These are phyloP conservation scores for Ruditapes philippinarum DNA, from an alignment of 1,140 invertebrate species.

Conservation along the genomic window DNA sequence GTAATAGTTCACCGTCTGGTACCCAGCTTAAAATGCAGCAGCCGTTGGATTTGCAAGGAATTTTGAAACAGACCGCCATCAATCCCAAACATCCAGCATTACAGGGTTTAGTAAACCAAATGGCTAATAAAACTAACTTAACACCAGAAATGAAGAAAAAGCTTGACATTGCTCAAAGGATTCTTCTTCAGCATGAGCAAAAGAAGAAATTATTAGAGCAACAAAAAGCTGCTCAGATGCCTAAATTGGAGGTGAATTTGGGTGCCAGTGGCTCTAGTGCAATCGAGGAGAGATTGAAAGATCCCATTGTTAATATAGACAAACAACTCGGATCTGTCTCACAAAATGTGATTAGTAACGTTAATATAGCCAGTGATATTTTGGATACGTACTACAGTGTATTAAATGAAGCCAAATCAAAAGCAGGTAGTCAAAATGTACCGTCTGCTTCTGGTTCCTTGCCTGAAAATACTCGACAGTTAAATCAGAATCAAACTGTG, in stretches of 20 bases:
- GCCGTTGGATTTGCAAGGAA: not conserved
- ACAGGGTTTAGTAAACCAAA: conserved; percentile 5
- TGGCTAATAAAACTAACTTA: not conserved
- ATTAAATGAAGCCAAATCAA: conserved; percentile 42
- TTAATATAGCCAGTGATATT: conserved; percentile 67
- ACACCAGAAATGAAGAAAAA: conserved; percentile 39
- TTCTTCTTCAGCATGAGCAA: conserved; percentile 27
- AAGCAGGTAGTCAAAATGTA: not conserved
- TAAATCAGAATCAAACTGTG: not conserved
- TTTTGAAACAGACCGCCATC: not conserved
- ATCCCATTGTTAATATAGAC: conserved; percentile 18
- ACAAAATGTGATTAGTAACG: conserved; percentile 56
- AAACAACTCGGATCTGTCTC: conserved; percentile 44
- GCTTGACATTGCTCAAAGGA: conserved; percentile 54
- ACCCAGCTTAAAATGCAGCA: not conserved
- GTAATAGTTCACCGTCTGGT: not conserved
- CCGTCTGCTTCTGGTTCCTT: not conserved
- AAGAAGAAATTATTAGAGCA: conserved; percentile 22
- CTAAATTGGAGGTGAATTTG: not conserved
- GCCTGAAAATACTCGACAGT: not conserved
- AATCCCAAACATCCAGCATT: not conserved
- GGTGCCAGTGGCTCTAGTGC: conserved; percentile 12
- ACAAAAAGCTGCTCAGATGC: conserved; percentile 35
- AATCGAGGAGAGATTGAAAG: conserved; percentile 26
- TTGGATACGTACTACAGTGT: conserved; percentile 65